phyloP scores from a whole-genome alignment of 2,797 vertebrate genomes.

The Poeciliopsis turneri region DNA sequence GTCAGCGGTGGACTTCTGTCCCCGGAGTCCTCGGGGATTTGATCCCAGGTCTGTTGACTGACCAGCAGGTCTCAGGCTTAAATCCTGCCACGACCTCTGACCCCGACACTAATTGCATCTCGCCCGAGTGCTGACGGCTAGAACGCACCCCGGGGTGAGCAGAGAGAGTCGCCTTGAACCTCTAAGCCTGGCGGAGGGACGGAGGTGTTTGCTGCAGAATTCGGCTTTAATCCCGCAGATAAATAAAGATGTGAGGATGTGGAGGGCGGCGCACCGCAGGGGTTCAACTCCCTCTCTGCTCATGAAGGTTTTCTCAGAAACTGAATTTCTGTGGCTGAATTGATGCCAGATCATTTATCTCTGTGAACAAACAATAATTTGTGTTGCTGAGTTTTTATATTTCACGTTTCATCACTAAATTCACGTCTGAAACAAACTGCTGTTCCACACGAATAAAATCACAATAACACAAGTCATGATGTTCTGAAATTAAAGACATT shows the following conservation, averaged over 20 bases:
- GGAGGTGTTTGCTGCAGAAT: constrained; percentile 35
- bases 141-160: constrained; percentile 43
- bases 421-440: too few relatives aligned
- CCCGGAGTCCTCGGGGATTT: constrained; percentile 80
- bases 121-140: constrained; percentile 62
- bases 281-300: too few relatives aligned
- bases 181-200: constrained; percentile 32
- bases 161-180: constrained; percentile 58
- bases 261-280: not conserved
- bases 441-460: too few relatives aligned
- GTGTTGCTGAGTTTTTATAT: too few relatives aligned
- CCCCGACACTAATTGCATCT: constrained; percentile 75
- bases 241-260: constrained; percentile 36
- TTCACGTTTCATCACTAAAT: too few relatives aligned
- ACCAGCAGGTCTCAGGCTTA: constrained; percentile 68
- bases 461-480: too few relatives aligned
- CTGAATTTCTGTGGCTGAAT: too few relatives aligned
- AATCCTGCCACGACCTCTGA: constrained; percentile 72
- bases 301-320: too few relatives aligned
- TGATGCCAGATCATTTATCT: too few relatives aligned
- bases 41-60: constrained; percentile 79
- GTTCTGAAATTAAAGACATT: too few relatives aligned
- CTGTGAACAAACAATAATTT: too few relatives aligned
- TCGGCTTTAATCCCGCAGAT: constrained; percentile 49
- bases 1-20: constrained; percentile 86